Evolutionary conservation across 2,797 vertebrate genomes (phyloP).

Genomic region (Silurus aristotelis): DNA sequence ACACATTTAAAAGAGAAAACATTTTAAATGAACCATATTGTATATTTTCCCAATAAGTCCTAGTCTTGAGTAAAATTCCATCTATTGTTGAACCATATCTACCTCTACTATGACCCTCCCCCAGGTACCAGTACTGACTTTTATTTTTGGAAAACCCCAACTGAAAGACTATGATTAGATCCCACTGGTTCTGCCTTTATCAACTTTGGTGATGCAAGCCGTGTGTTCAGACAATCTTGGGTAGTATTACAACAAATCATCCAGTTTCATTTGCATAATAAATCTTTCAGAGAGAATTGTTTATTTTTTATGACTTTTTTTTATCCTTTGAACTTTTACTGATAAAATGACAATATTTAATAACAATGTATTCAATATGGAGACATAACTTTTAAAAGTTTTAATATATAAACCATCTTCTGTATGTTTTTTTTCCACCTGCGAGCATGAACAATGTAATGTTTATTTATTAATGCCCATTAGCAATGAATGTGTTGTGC

Average conservation of each 20-base stretch:
- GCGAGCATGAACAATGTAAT: neutral
- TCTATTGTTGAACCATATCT: neutral
- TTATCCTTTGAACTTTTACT: neutral
- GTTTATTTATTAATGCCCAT: slow-evolving; percentile 41
- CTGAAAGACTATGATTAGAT: neutral
- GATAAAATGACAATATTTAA: neutral
- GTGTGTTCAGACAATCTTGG: neutral
- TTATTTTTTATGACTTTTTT: neutral
- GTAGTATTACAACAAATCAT: neutral
- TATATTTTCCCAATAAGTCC: neutral
- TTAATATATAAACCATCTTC: slow-evolving; percentile 15
- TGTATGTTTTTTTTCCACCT: slow-evolving; percentile 18
- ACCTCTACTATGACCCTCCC: neutral
- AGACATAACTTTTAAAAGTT: neutral
- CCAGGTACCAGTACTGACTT: neutral
- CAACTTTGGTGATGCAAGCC: neutral
- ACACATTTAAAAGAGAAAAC: neutral
- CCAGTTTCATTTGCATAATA: neutral
- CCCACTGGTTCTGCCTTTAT: neutral
- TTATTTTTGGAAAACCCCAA: slow-evolving; percentile 3
- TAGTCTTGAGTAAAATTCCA: neutral
- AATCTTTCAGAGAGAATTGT: neutral
- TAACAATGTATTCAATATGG: neutral
- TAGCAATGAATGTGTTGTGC: slow-evolving; percentile 23
- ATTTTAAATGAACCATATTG: neutral